phyloP scores from a whole-genome alignment of 2,113 vertebrate species.

The Nyctereutes procyonoides region DNA sequence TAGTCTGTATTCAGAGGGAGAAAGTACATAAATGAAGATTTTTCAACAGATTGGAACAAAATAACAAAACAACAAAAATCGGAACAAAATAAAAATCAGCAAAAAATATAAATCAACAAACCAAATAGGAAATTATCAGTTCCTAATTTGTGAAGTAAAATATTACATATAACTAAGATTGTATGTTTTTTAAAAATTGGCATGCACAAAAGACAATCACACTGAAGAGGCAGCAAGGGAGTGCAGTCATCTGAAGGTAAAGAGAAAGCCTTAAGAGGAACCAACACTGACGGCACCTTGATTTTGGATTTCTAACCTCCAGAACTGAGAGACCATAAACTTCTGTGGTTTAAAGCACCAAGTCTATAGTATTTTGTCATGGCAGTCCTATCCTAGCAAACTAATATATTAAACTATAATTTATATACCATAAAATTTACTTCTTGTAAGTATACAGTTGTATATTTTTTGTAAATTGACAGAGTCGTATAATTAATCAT shows the following conservation, averaged over 20 bases:
- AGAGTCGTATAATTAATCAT: neutral
- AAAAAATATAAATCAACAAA: slow-evolving; percentile 56
- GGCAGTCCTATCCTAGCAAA: neutral
- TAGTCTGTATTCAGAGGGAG: slow-evolving; percentile 23
- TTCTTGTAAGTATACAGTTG: neutral
- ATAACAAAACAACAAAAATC: slow-evolving; percentile 49
- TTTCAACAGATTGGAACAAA: slow-evolving; percentile 9
- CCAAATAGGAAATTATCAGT: neutral
- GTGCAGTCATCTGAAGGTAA: neutral
- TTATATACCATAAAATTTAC: slow-evolving; percentile 16
- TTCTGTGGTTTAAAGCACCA: slow-evolving; percentile 18
- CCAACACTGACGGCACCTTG: neutral
- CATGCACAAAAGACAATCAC: neutral
- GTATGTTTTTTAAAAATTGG: neutral
- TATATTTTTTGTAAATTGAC: neutral
- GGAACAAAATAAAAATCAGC: slow-evolving; percentile 25
- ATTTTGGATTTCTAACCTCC: slow-evolving; percentile 21
- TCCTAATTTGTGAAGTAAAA: neutral
- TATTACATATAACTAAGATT: neutral
- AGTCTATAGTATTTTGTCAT: neutral
- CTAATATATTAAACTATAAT: neutral
- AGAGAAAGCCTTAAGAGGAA: neutral
- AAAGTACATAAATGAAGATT: slow-evolving; percentile 19
- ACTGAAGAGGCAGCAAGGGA: neutral
- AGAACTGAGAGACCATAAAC: slow-evolving; percentile 21